phyloP scores from a whole-genome alignment of 2,113 vertebrate species.

The Ahaetulla prasina region DNA sequence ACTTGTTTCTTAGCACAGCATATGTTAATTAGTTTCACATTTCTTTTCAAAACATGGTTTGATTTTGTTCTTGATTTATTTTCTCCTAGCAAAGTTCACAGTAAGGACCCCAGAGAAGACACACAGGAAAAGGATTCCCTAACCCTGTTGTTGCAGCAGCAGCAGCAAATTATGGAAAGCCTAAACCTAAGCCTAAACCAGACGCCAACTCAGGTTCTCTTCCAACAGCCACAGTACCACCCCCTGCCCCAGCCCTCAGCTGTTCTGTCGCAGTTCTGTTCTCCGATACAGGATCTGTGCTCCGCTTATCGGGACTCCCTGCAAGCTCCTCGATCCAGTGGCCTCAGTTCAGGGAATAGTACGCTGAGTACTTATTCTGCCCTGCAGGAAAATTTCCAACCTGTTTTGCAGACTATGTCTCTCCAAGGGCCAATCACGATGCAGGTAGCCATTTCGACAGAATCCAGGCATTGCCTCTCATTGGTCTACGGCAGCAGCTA shows the following conservation, averaged over 20 bases:
- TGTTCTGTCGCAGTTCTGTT: conserved; percentile 72
- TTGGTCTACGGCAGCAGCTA: conserved; percentile 68
- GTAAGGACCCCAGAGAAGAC: conserved; percentile 82
- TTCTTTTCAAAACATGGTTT: not conserved
- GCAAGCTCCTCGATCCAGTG: conserved; percentile 69
- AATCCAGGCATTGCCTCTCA: conserved; percentile 63
- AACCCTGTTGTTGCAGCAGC: conserved; percentile 30
- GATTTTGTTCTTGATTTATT: not conserved
- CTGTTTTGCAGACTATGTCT: conserved; percentile 63
- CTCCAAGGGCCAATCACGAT: conserved; percentile 73
- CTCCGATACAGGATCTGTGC: conserved; percentile 75
- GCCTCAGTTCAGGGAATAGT: conserved; percentile 50
- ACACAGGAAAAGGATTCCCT: conserved; percentile 76
- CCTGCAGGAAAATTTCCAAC: conserved; percentile 62
- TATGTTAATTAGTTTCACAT: not conserved
- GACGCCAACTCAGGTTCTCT: conserved; percentile 72
- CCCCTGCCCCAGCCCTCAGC: conserved; percentile 69
- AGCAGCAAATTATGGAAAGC: conserved; percentile 40
- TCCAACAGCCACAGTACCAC: conserved; percentile 72
- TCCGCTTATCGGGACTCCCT: conserved; percentile 79
- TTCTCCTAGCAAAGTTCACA: conserved; percentile 71
- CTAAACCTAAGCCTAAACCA: conserved; percentile 62
- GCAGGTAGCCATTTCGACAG: conserved; percentile 75
- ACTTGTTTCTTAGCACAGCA: not conserved
- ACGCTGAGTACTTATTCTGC: conserved; percentile 59